Evolutionary conservation across 2,797 vertebrate genomes (phyloP), one percentile per base, ranked within the genome.

Genomic region (Eutrigla gurnardus): DNA sequence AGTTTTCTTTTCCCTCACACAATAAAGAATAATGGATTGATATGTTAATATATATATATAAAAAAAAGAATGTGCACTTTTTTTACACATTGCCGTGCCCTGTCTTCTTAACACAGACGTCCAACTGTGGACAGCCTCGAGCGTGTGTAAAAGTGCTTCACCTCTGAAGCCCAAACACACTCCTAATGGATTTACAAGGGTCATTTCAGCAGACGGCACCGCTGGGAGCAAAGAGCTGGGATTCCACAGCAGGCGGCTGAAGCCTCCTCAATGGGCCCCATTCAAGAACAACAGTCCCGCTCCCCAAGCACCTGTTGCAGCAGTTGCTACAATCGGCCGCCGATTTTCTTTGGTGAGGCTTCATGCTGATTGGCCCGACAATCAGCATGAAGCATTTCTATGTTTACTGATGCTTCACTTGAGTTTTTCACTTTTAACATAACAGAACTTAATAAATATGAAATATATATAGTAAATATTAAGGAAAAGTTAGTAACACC

Each of bases 291-390:
- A 88, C 86, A 88, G 82, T 70, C 81, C 64, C 12, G 37, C 82
- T 88, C 88, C 87, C 83, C 0, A 33, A 89, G 83, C 91, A 93
- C 91, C 90, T 94, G 92, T 90, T 90, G 82, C 89, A 70, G 72
- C 90, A 88, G 86, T 89, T 87, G 84, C 75, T 83, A 76, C 84
- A 70, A 58, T 77, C 52, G 36, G 71, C 86, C 80, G 80, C 80
- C 65, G 73, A 84, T 86, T 80, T 25, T 80, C 82, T 86, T 71
- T 73, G n/a, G 62, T 70, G 45, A 58, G 59, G 32, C 18, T 64
- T 78, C 65, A 62, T 25, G 32, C 54, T 53, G 35, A 77, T 39
- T 75, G 46, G 33, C 68, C 35, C 14, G 63, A 66, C 7, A 52
- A 70, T 73, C 35, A n/a, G n/a, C n/a, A n/a, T n/a, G n/a, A n/a